Percentiles rank a stretch among this genome's conserved stretches.
These are phyloP conservation scores for Melieria omissa DNA, from an alignment of 2,888 invertebrate genomes.

Conservation along the genomic window DNA sequence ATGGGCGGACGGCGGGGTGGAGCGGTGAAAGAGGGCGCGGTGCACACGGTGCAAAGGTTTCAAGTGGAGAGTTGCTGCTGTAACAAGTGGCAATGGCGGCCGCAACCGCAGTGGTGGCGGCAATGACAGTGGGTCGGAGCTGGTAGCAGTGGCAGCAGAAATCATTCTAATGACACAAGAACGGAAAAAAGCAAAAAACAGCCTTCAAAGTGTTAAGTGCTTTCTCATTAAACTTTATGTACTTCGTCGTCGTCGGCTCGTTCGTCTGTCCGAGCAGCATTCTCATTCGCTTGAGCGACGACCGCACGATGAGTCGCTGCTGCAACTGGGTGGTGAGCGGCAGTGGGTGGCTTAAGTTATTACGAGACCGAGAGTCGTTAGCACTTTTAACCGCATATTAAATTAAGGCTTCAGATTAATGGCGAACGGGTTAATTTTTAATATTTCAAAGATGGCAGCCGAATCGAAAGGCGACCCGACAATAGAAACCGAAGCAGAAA, in stretches of 20 bases:
- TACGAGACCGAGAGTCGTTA: conserved; percentile 54
- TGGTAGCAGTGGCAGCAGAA: conserved; percentile 44
- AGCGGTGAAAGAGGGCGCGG: conserved; percentile 17
- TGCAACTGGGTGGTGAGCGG: conserved; percentile 15
- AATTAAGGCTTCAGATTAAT: conserved; percentile 56
- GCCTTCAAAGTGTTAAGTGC: conserved; percentile 62
- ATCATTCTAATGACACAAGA: conserved; percentile 60
- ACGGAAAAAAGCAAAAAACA: conserved; percentile 45
- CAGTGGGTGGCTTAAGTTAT: conserved; percentile 25
- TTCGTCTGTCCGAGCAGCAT: background rate
- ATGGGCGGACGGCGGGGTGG: background rate
- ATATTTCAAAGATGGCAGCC: conserved; percentile 11
- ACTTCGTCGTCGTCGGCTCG: conserved; percentile 44
- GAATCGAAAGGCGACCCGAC: too few relatives aligned
- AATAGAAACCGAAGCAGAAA: too few relatives aligned
- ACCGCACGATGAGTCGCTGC: conserved; percentile 7
- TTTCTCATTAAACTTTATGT: conserved; percentile 62
- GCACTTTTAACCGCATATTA: conserved; percentile 61
- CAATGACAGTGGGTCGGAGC: conserved; percentile 18
- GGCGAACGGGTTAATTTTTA: conserved; percentile 39
- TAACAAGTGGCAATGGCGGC: conserved; percentile 16
- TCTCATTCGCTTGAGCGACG: background rate
- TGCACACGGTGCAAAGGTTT: conserved; percentile 17
- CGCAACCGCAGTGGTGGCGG: conserved; percentile 4
- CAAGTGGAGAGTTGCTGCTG: conserved; percentile 48